A percentile compares a stretch with the other conserved stretches of the same genome.
Evolutionary conservation across 1,140 invertebrate species (phyloP).

Genomic region (Anastrepha obliqua): DNA sequence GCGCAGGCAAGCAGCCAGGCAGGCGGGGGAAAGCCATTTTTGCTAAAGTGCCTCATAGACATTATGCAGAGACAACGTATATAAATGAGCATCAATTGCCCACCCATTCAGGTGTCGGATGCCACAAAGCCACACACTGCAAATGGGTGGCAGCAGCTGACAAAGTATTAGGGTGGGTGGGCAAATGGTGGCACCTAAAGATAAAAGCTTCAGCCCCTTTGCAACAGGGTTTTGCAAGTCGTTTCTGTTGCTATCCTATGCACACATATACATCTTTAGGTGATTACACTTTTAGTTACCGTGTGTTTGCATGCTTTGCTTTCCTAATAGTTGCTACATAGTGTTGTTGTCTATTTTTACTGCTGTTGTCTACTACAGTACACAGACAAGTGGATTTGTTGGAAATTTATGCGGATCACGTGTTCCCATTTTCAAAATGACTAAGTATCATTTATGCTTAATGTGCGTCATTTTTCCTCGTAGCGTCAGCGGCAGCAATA

Average conservation of each 20-base stretch:
- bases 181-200: constrained; percentile 9
- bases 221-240: not conserved
- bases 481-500: not conserved
- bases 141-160: not conserved
- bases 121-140: constrained; percentile 22
- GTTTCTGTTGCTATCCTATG: not conserved
- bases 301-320: not conserved
- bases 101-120: constrained; percentile 48
- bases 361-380: constrained; percentile 3
- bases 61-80: constrained; percentile 27
- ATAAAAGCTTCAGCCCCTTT: constrained; percentile 4
- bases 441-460: constrained; percentile 54
- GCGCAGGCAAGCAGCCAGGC: not conserved
- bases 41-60: not conserved
- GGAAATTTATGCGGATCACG: constrained; percentile 54
- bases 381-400: constrained; percentile 49
- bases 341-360: constrained; percentile 26
- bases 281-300: not conserved
- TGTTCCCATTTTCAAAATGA: constrained; percentile 53
- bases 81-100: constrained; percentile 45
- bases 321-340: constrained; percentile 9
- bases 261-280: not conserved
- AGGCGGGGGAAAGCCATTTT: not conserved
- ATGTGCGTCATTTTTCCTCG: constrained; percentile 46
- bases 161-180: constrained; percentile 29